Conservation (phyloP, 2,113 vertebrate genomes). For the Ictidomys tridecemlineatus region DNA sequence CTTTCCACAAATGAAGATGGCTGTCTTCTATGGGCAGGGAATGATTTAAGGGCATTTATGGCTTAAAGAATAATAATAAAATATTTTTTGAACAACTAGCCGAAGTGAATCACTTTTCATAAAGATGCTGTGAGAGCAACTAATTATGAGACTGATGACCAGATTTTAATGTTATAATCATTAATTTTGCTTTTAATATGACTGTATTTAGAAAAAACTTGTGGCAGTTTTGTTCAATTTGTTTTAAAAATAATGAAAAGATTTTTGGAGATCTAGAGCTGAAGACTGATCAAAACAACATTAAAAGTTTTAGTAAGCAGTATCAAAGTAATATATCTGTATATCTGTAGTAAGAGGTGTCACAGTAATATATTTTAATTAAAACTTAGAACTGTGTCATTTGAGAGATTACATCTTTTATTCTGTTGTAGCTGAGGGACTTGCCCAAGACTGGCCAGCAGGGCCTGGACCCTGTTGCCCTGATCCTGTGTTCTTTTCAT, state of each 20-base stretch:
- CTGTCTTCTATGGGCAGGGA: neutral
- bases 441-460: neutral
- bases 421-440: neutral
- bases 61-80: neutral
- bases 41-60: neutral
- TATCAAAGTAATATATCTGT: neutral
- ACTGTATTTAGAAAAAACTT: neutral
- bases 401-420: neutral
- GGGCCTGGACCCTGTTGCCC: too few relatives aligned
- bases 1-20: neutral
- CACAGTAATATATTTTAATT: conserved; percentile 28
- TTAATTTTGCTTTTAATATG: conserved; percentile 52
- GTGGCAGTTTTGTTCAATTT: neutral
- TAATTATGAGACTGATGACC: neutral
- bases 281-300: neutral
- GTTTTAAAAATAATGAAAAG: conserved; percentile 16
- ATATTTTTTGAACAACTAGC: neutral
- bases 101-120: neutral
- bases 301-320: neutral
- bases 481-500: neutral
- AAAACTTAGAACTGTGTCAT: neutral
- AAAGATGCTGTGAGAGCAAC: conserved; percentile 1
- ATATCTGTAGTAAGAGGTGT: neutral
- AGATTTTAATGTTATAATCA: neutral
- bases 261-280: neutral